Evolutionary conservation across 2,797 vertebrate genomes (phyloP).

Genomic region (Cynopterus sphinx): DNA sequence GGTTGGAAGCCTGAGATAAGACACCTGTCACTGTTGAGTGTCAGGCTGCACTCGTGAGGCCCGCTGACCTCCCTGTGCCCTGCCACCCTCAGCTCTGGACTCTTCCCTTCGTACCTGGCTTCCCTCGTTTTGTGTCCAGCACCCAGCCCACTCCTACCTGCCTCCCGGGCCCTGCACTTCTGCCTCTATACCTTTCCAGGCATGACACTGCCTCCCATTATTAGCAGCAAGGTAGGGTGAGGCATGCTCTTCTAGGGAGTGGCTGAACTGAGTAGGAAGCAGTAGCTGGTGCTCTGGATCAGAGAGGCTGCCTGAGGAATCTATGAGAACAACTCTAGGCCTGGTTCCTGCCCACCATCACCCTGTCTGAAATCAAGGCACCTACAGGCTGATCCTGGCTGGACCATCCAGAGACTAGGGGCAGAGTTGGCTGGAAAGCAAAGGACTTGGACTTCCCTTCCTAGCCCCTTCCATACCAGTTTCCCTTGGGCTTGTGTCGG

Average conservation of each 20-base stretch:
- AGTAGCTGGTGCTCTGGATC: neutral
- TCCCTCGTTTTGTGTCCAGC: neutral
- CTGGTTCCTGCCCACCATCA: neutral
- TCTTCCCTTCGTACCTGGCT: neutral
- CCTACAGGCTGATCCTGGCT: neutral
- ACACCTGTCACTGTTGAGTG: slow-evolving; percentile 64
- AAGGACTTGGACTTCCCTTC: neutral
- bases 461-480: neutral
- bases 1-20: slow-evolving; percentile 57
- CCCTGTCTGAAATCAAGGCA: neutral
- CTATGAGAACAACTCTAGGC: neutral
- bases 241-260: neutral
- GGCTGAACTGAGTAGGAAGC: neutral
- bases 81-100: neutral
- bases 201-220: neutral
- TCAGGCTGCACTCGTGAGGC: neutral
- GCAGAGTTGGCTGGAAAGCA: neutral
- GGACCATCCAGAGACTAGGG: neutral
- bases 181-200: neutral
- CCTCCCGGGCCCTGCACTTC: neutral
- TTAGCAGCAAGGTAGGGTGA: neutral
- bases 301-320: neutral
- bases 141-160: neutral
- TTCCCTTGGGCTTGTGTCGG: neutral
- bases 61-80: neutral